Conservation (phyloP, 2,113 vertebrate genomes). For the Brachyhypopomus occidentalis region DNA sequence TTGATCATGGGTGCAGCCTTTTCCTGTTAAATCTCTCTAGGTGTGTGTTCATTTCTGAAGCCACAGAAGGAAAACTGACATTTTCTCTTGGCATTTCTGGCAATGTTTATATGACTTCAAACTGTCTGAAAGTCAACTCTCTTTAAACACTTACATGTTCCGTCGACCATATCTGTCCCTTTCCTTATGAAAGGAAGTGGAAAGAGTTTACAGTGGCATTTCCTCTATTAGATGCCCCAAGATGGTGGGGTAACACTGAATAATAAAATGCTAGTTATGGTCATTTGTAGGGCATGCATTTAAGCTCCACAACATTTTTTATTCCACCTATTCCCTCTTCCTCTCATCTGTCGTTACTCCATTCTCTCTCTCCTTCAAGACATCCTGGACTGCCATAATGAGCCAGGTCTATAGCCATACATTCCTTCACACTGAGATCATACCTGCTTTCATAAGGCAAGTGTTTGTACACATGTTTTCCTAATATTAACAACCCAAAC, state of each 20-base stretch:
- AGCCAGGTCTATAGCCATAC: conserved; percentile 35
- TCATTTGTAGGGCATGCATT: conserved; percentile 18
- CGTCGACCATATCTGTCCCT: not conserved
- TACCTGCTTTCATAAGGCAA: conserved; percentile 29
- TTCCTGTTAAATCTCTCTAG: conserved; percentile 39
- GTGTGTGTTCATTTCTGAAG: conserved; percentile 4
- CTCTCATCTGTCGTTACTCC: conserved; percentile 37
- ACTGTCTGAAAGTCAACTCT: conserved; percentile 24
- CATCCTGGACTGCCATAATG: conserved; percentile 30
- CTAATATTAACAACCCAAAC: conserved; percentile 12
- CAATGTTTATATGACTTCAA: conserved; percentile 21
- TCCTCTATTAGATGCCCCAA: conserved; percentile 45
- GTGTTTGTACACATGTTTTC: conserved; percentile 36
- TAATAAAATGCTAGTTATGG: conserved; percentile 36
- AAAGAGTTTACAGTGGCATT: conserved; percentile 53
- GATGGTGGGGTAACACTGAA: conserved; percentile 21
- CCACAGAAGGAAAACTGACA: conserved; percentile 28
- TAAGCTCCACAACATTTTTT: conserved; percentile 27
- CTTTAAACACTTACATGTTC: conserved; percentile 27
- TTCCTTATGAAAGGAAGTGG: conserved; percentile 31
- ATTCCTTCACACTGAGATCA: conserved; percentile 54
- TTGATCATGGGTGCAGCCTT: conserved; percentile 25
- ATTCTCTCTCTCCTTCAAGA: conserved; percentile 32
- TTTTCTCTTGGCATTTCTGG: conserved; percentile 6
- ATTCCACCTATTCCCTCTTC: conserved; percentile 23